Evolutionary conservation across 2,113 vertebrate species (phyloP).

Genomic region (Muntiacus muntjak): DNA sequence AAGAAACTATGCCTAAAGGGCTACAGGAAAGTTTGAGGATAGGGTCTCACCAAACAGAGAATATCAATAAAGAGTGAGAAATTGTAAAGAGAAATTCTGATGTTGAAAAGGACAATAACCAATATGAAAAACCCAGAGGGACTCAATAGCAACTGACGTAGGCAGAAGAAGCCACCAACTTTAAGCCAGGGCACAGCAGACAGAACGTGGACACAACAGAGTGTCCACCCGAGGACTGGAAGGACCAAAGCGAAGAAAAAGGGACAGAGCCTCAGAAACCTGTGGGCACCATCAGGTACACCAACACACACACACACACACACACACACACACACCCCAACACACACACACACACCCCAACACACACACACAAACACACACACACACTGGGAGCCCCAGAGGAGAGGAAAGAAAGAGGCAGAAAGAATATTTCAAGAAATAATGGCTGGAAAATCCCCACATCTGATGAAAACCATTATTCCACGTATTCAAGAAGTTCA

Average conservation of each 20-base stretch:
- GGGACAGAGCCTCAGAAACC: not conserved
- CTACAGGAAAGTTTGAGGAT: not conserved
- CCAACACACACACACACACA: not conserved
- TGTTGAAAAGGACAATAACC: not conserved
- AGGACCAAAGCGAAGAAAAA: not conserved
- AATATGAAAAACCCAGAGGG: no score
- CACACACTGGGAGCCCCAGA: not conserved
- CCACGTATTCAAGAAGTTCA: not conserved
- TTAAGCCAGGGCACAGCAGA: not conserved
- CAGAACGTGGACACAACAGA: no score
- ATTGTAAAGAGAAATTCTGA: not conserved
- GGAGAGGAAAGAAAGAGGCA: not conserved
- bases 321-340: no score
- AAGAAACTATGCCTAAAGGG: not conserved
- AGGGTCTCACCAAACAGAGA: not conserved
- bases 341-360: no score
- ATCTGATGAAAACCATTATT: not conserved
- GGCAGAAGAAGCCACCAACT: not conserved
- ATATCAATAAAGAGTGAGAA: not conserved
- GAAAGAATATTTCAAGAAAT: not conserved
- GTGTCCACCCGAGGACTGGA: not conserved
- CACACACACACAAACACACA: not conserved
- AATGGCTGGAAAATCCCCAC: not conserved
- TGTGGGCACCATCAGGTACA: no score
- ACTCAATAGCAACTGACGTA: rapidly evolving